Evolutionary conservation across 1,140 invertebrate species (phyloP).

Genomic region (Drosophila lowei): DNA sequence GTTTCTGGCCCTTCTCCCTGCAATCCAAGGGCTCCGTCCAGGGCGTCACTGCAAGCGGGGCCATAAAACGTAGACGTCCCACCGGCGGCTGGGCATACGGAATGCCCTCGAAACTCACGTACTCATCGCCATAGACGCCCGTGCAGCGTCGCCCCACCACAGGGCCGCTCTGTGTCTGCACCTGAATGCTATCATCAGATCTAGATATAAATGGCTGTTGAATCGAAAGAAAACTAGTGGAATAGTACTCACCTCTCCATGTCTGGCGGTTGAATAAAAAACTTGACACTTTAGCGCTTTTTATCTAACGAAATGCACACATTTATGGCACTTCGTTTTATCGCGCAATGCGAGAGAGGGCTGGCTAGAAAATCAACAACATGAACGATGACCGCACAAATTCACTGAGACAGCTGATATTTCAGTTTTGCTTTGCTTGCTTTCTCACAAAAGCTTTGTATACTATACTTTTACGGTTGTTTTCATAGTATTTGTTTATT

Average conservation of each 20-base stretch:
- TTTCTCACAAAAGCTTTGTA: constrained; percentile 5
- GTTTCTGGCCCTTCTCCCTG: constrained; percentile 41
- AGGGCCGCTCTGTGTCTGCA: constrained; percentile 42
- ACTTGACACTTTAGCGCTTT: constrained; percentile 8
- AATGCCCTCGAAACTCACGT: constrained; percentile 84
- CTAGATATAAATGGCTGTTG: constrained; percentile 2
- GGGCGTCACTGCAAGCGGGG: constrained; percentile 83
- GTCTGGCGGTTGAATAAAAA: constrained; percentile 18
- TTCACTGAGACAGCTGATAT: constrained; percentile 43
- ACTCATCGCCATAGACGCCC: constrained; percentile 65
- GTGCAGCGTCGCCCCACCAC: constrained; percentile 53
- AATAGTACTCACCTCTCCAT: constrained; percentile 42
- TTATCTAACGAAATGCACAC: constrained; percentile 39
- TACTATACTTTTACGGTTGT: background rate
- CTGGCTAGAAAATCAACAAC: background rate
- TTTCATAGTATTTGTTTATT: constrained; percentile 2
- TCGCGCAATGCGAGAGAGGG: constrained; percentile 20
- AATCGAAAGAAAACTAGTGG: background rate
- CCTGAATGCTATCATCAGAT: background rate
- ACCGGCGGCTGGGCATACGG: constrained; percentile 88
- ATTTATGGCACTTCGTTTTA: constrained; percentile 44
- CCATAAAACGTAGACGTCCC: constrained; percentile 86
- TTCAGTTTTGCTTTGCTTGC: constrained; percentile 26
- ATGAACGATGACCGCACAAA: background rate
- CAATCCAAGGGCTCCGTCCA: constrained; percentile 84